Evolutionary conservation across 2,888 invertebrate genomes (phyloP).

Genomic region (Malthinus seriepunctatus): DNA sequence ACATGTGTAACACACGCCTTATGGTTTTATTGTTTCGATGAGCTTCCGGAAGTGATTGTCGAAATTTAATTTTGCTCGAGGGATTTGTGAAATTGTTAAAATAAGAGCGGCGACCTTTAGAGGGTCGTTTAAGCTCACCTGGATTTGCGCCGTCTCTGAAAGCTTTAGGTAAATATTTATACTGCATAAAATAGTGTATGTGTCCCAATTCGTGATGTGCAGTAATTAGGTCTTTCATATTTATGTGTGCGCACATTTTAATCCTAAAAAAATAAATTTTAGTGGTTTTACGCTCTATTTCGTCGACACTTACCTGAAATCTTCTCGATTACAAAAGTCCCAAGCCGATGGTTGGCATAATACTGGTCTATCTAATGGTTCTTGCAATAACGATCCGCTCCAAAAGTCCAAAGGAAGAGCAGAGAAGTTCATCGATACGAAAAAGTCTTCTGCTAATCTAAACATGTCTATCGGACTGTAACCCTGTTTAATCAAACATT

Average conservation of each 20-base stretch:
- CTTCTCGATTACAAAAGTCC: slow-evolving; percentile 90
- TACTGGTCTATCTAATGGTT: slow-evolving; percentile 75
- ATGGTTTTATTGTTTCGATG: no score
- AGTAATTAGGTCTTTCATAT: slow-evolving; percentile 83
- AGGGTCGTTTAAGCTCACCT: slow-evolving; percentile 57
- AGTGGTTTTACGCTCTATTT: neutral
- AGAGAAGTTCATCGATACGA: slow-evolving; percentile 85
- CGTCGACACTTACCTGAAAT: slow-evolving; percentile 68
- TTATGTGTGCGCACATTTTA: slow-evolving; percentile 85
- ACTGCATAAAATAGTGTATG: slow-evolving; percentile 85
- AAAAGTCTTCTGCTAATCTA: slow-evolving; percentile 88
- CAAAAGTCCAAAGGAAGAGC: slow-evolving; percentile 87
- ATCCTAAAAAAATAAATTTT: slow-evolving; percentile 65
- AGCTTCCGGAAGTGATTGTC: neutral
- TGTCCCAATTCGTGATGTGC: slow-evolving; percentile 94
- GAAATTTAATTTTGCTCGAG: neutral
- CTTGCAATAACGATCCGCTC: slow-evolving; percentile 81
- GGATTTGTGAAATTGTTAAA: neutral
- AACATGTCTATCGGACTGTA: slow-evolving; percentile 84
- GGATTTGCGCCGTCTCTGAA: slow-evolving; percentile 93
- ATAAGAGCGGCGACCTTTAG: neutral
- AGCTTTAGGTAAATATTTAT: slow-evolving; percentile 79
- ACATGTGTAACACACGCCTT: no score
- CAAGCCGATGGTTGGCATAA: slow-evolving; percentile 92
- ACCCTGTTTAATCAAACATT: slow-evolving; percentile 60